Evolutionary conservation across 2,888 invertebrate genomes (phyloP), one percentile per base, ranked within the genome.

Genomic region (Cephus pygmeus): DNA sequence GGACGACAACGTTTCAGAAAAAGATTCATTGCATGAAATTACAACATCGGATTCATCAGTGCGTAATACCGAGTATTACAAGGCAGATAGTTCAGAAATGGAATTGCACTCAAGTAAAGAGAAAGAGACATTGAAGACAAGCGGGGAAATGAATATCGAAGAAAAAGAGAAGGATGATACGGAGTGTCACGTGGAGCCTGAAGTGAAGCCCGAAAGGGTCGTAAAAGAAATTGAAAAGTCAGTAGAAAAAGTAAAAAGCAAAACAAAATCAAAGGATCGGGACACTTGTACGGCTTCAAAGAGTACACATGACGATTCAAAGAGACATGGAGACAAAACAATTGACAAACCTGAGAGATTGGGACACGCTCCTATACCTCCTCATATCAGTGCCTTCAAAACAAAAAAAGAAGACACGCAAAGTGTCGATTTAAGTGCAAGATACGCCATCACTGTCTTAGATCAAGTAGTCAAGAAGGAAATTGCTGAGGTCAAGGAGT

Each of bases 401-500:
- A 92, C 92, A 69, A 90, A 86, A 75, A 90, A 90, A 80, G 90
- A 90, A 76, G 90, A 90, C 77, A 80, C 85, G 68, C 79, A 87
- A 73, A 88, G 82, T 40, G 90, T 91, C 34, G 90, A 91, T 90
- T 84, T 90, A 75, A 91, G 90, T 73, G 84, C 91, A 6, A 85
- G 89, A 33, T 90, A 90, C 78, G 90, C 90, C 12, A 90, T 90
- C 76, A 90, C 90, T 11, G 90, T 91, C 11, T 79, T 91, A n/a
- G 89, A 91, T 82, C 90, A 92, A 82, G 92, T 94, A 87, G 94
- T 95, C 79, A 94, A 95, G 89, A 94, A 95, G 92, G 94, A 95
- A 83, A 94, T 95, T 75, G 94, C 95, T 85, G 95, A 96, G 92
- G 94, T 95, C 73, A 94, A 95, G 87, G 94, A 95, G 87, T 95